Conservation (phyloP, 2,888 invertebrate species). For the Agrochola lota region DNA sequence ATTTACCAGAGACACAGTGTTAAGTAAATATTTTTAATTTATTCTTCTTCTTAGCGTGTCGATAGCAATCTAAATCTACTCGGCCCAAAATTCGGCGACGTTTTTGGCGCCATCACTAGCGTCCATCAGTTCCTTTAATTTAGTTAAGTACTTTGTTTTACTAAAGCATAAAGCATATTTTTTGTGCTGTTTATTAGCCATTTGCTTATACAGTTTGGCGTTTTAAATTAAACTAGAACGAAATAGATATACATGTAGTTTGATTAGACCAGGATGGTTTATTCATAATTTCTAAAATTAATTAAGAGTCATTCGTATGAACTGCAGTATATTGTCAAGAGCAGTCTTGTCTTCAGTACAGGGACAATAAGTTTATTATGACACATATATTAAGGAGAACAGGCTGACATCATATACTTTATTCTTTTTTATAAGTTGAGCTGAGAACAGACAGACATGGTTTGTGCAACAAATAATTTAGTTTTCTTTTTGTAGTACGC, state of each 20-base stretch:
- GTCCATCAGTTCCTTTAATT: no score
- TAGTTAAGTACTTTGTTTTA: not conserved
- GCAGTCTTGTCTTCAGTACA: constrained; percentile 26
- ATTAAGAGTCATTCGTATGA: constrained; percentile 45
- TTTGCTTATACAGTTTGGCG: not conserved
- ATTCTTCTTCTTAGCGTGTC: no score
- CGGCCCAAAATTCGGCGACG: no score
- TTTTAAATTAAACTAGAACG: not conserved
- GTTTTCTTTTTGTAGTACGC: not conserved
- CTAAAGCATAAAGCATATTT: not conserved
- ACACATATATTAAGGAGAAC: constrained; percentile 27
- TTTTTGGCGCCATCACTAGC: no score
- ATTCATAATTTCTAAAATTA: constrained; percentile 50
- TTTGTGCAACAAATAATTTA: constrained; percentile 1
- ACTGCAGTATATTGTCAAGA: constrained; percentile 41
- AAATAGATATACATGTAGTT: constrained; percentile 8
- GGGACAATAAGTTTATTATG: constrained; percentile 44
- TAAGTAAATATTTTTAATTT: not conserved
- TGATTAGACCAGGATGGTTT: not conserved
- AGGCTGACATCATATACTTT: constrained; percentile 40
- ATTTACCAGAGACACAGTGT: no score
- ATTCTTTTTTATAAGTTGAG: constrained; percentile 1
- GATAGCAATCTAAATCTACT: no score
- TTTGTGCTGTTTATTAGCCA: not conserved
- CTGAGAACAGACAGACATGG: constrained; percentile 16